These are phyloP conservation scores for Sabellastarte sp. DNA, from an alignment of 2,888 invertebrate species.

Conservation along the genomic window DNA sequence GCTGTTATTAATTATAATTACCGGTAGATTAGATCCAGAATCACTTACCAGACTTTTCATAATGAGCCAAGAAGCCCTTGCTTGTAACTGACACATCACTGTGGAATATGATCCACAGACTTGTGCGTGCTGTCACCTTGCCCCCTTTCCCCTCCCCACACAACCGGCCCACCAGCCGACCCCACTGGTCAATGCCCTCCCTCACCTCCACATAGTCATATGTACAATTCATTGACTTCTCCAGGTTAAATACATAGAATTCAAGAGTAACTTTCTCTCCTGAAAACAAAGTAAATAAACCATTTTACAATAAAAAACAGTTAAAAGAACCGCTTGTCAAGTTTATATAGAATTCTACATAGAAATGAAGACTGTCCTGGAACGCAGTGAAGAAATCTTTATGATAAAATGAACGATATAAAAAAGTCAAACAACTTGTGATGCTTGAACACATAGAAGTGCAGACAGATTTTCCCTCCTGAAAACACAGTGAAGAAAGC, in stretches of 20 bases:
- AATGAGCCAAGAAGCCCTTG: slow-evolving; percentile 19
- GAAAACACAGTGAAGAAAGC: no score
- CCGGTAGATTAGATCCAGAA: neutral
- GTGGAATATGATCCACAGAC: slow-evolving; percentile 18
- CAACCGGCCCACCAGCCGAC: slow-evolving; percentile 22
- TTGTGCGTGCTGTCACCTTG: slow-evolving; percentile 8
- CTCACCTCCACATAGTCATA: slow-evolving; percentile 24
- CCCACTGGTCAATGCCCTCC: slow-evolving; percentile 21
- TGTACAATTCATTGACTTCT: slow-evolving; percentile 20
- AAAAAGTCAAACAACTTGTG: no score
- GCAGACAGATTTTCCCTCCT: no score
- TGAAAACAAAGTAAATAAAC: slow-evolving; percentile 5
- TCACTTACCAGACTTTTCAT: slow-evolving; percentile 12
- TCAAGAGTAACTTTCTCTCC: slow-evolving; percentile 22
- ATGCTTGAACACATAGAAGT: no score
- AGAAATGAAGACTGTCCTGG: no score
- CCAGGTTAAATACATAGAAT: slow-evolving; percentile 20
- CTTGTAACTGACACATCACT: slow-evolving; percentile 16
- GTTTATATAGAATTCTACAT: no score
- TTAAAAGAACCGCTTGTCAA: no score
- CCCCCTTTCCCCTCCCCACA: slow-evolving; percentile 23
- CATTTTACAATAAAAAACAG: no score
- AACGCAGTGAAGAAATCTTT: no score
- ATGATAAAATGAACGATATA: no score
- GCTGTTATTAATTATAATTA: no score